Evolutionary conservation across 2,888 invertebrate genomes (phyloP).

Genomic region (Ophion ellenae): DNA sequence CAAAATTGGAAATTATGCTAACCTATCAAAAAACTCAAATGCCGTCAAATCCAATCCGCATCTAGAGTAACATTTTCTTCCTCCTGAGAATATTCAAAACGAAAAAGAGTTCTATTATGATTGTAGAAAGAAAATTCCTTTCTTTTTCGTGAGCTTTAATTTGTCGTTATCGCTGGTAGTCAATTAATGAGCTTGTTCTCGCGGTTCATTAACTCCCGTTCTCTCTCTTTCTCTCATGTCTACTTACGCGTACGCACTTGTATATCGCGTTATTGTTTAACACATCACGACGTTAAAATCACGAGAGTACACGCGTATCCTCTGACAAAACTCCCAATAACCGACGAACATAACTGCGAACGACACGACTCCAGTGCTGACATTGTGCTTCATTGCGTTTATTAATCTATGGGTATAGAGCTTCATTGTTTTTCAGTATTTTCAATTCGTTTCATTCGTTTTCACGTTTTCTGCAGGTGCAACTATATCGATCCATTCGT

Average conservation of each 20-base stretch:
- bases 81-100: not conserved
- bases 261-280: not conserved
- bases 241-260: not conserved
- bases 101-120: not conserved
- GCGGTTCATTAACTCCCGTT: conserved; percentile 1
- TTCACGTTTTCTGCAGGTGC: too few relatives aligned
- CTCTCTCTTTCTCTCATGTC: not conserved
- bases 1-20: not conserved
- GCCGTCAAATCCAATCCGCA: not conserved
- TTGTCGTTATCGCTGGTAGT: conserved; percentile 26
- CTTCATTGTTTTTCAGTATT: not conserved
- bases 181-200: conserved; percentile 52
- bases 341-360: not conserved
- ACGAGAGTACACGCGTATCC: not conserved
- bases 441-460: not conserved
- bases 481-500: too few relatives aligned
- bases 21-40: not conserved
- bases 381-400: not conserved
- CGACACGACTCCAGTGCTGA: not conserved
- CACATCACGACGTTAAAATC: not conserved
- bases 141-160: conserved; percentile 3
- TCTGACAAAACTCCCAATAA: not conserved
- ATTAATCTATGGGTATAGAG: not conserved
- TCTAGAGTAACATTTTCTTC: not conserved
- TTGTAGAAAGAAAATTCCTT: not conserved